Evolutionary conservation across 53 echinoderm and acorn worm species (phyloP).

Genomic region (Holothuria leucospilota): DNA sequence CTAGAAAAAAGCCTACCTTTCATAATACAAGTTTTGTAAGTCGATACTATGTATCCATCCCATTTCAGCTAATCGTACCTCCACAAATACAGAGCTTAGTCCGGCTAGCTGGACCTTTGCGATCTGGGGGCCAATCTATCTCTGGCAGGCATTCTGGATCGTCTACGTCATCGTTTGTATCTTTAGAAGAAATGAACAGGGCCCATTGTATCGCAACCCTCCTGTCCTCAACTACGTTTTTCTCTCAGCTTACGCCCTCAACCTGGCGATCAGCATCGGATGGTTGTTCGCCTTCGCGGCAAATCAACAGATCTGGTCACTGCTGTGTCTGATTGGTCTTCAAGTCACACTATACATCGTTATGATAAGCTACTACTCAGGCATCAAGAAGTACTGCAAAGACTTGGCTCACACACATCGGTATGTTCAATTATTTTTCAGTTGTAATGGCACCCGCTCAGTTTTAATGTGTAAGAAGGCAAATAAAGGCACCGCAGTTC

Average conservation of each 20-base stretch:
- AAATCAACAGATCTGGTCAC: constrained; percentile 12
- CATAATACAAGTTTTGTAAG: no score
- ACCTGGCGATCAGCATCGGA: constrained; percentile 45
- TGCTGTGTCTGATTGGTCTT: constrained; percentile 28
- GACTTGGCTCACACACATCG: neutral
- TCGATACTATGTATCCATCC: no score
- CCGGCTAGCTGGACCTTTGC: constrained; percentile 60
- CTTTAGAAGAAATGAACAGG: constrained; percentile 50
- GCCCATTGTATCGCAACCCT: constrained; percentile 66
- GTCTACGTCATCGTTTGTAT: constrained; percentile 61
- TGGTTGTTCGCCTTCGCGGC: constrained; percentile 61
- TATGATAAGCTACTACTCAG: constrained; percentile 20
- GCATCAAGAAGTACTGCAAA: constrained; percentile 16
- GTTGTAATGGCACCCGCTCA: no score
- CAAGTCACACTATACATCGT: constrained; percentile 31
- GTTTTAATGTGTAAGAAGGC: no score
- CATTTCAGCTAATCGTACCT: constrained; percentile 4
- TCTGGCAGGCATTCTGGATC: constrained; percentile 71
- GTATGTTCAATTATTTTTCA: neutral
- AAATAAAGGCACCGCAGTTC: no score
- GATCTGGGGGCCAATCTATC: constrained; percentile 60
- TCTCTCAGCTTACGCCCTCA: constrained; percentile 32
- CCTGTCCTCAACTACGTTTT: constrained; percentile 55
- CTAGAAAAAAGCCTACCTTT: no score
- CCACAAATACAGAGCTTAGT: constrained; percentile 3